Percentiles rank a stretch among this genome's conserved stretches.
Evolutionary conservation across 2,797 vertebrate genomes (phyloP).

Genomic region (Chaetophractus vellerosus): DNA sequence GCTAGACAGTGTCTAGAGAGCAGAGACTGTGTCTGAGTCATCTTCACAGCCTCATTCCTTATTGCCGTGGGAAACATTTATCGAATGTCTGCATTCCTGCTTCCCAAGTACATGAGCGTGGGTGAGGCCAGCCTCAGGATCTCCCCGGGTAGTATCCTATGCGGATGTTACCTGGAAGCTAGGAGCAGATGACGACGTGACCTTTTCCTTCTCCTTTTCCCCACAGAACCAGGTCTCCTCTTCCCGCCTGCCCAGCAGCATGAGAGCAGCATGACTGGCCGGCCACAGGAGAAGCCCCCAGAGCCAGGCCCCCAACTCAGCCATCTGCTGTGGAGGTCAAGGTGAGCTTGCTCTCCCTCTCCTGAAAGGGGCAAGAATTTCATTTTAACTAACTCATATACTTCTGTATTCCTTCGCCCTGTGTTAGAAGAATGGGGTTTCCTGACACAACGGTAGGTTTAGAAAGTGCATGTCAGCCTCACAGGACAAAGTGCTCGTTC

Average conservation of each 20-base stretch:
- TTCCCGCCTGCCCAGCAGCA: slow-evolving; percentile 82
- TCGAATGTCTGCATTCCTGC: accelerated
- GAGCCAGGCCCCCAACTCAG: slow-evolving; percentile 79
- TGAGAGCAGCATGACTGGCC: slow-evolving; percentile 85
- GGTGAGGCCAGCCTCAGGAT: background rate
- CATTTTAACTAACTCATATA: background rate
- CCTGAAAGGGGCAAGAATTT: background rate
- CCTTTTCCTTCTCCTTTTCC: slow-evolving; percentile 33
- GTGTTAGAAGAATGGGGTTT: background rate
- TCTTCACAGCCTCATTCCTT: background rate
- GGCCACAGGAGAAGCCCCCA: slow-evolving; percentile 79
- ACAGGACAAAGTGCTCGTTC: background rate
- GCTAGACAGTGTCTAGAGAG: background rate
- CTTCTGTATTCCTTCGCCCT: background rate
- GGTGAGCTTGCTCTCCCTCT: slow-evolving; percentile 72
- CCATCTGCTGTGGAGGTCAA: slow-evolving; percentile 64
- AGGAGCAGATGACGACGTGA: slow-evolving; percentile 45
- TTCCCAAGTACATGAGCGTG: background rate
- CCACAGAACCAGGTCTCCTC: slow-evolving; percentile 72
- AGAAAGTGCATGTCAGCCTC: background rate
- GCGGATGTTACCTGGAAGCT: background rate
- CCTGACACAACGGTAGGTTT: background rate
- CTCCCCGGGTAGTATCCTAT: background rate
- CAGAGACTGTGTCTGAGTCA: background rate
- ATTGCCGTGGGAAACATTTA: background rate